Conservation (phyloP, 2,888 invertebrate genomes). For the Heliconius charithonia region DNA sequence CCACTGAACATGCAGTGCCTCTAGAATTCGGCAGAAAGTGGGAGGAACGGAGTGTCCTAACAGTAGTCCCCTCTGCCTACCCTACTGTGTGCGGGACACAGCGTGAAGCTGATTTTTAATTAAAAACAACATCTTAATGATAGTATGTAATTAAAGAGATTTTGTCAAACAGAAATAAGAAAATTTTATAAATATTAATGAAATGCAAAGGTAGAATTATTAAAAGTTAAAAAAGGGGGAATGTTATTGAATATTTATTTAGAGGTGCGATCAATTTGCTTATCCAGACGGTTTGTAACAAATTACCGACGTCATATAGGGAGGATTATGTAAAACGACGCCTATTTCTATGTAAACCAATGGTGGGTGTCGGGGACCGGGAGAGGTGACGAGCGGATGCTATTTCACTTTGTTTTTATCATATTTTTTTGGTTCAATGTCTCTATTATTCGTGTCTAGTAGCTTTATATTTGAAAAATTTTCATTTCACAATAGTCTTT, state of each 20-base stretch:
- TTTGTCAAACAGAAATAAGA: neutral
- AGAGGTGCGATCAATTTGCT: conserved; percentile 77
- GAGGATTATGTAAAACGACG: conserved; percentile 82
- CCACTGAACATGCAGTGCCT: too few relatives aligned
- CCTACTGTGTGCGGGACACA: too few relatives aligned
- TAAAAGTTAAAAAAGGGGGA: conserved; percentile 42
- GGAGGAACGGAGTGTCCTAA: too few relatives aligned
- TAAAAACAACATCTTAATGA: neutral
- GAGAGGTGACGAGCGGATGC: conserved; percentile 53
- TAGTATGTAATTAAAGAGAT: neutral
- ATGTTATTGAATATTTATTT: conserved; percentile 68
- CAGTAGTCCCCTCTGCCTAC: too few relatives aligned
- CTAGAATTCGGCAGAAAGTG: too few relatives aligned
- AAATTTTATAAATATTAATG: neutral
- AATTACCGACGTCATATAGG: conserved; percentile 77
- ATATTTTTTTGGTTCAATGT: conserved; percentile 11
- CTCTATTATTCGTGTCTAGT: neutral
- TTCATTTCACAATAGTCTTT: neutral
- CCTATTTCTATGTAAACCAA: conserved; percentile 83
- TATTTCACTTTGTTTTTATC: conserved; percentile 38
- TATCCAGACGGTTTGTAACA: conserved; percentile 79
- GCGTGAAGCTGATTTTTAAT: too few relatives aligned
- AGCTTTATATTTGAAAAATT: neutral
- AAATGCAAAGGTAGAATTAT: conserved; percentile 17
- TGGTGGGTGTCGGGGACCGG: conserved; percentile 69